Base-by-base conservation (phyloP, 1,140 invertebrate species). In the Charaxes varanes region DNA sequence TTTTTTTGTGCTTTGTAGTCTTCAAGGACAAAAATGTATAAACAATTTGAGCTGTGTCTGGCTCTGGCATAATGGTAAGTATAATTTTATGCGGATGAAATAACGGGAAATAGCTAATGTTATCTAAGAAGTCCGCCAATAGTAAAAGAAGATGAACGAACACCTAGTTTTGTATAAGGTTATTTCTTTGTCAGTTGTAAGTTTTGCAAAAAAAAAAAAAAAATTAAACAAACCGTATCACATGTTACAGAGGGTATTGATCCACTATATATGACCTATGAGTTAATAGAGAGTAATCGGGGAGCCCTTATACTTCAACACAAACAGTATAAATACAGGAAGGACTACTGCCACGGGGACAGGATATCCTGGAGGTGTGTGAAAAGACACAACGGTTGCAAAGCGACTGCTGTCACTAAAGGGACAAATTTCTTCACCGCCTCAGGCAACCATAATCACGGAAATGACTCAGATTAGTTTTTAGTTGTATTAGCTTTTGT, bases 311-410 rank as follows among this genome's bases (percentile, higher is more conserved):
- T 53, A 11, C 13, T 53, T 4, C 12, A 40, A 4, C 40, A 48
- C 10, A 31, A 36, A 7, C 21, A 32, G 1, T 53, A 22, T 11
- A 44, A 38, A 23, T 54, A 54, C 23, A 35, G 45, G 4, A 37
- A 49, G 13, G 45, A 54, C 23, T 54, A 54, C 6, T 10, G 7
- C 2, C 41, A 49, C 18, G 41, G 41, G 0, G 32, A 19, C 2
- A 49, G 51, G 8, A 41, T 45, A 0, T 36, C 51, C 11, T 54
- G 51, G 51, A 32, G 51, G 10, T 54, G 51, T 35, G 32, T 45
- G 7, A 37, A 34, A 10, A 32, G 51, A 11, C 46, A 49, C 10
- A 41, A 41, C 15, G 50, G 50, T 0, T 53, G 50, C 31, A 53
- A 43, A 41, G 44, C 40, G 0, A 30, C 41, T 6, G 23, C 36